These are phyloP conservation scores for Lepidonotus clava DNA, from an alignment of 2,888 invertebrate genomes.

Conservation along the genomic window DNA sequence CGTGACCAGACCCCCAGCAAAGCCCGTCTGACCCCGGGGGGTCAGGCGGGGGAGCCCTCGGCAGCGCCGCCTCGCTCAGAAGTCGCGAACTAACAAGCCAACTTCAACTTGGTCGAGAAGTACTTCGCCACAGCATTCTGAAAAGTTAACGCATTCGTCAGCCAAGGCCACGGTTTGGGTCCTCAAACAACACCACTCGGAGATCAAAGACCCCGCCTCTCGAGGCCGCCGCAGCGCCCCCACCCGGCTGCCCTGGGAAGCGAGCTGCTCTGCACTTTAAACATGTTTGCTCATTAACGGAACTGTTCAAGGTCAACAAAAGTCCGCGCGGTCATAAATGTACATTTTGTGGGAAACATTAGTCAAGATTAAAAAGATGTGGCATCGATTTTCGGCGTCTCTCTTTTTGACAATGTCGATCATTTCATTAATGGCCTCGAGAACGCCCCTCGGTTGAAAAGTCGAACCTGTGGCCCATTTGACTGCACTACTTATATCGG, in stretches of 20 bases:
- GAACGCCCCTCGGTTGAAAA: too few relatives aligned
- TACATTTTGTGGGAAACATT: conserved; percentile 42
- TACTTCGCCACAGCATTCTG: conserved; percentile 3
- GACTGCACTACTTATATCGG: background rate
- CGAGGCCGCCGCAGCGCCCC: background rate
- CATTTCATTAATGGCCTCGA: background rate
- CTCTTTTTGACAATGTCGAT: background rate
- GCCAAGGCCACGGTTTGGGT: conserved; percentile 36
- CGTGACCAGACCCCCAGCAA: background rate
- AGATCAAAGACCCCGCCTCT: conserved; percentile 17
- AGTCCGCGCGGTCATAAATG: conserved; percentile 36
- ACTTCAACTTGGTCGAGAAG: conserved; percentile 38
- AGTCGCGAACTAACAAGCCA: conserved; percentile 36
- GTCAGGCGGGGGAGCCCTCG: background rate
- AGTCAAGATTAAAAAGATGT: conserved; percentile 30
- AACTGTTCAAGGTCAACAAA: conserved; percentile 12
- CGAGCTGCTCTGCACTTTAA: too few relatives aligned
- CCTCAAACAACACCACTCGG: background rate
- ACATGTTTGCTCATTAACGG: conserved; percentile 35
- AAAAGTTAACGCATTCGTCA: conserved; percentile 28
- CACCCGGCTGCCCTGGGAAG: background rate
- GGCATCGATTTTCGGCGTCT: background rate
- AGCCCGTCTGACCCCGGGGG: background rate
- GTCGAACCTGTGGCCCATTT: too few relatives aligned
- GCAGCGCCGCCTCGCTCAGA: background rate